Evolutionary conservation across 2,113 vertebrate species (phyloP).

Genomic region (Indicator maculatus): DNA sequence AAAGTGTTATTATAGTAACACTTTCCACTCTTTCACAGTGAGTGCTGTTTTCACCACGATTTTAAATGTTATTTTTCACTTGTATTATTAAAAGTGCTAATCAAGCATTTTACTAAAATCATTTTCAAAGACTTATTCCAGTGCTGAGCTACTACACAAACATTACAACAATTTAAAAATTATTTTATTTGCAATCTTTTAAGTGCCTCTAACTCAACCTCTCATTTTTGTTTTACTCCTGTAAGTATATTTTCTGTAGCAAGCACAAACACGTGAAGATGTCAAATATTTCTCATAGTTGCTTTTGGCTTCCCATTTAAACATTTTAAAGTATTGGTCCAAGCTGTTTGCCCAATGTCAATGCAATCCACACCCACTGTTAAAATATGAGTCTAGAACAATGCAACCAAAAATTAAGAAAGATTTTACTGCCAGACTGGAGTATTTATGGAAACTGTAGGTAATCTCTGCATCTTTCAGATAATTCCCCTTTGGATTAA

Average conservation of each 20-base stretch:
- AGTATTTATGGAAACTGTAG: background rate
- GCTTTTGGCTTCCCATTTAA: background rate
- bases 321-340: background rate
- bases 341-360: background rate
- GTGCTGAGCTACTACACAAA: background rate
- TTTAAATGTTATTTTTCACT: background rate
- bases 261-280: background rate
- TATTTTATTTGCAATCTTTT: background rate
- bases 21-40: background rate
- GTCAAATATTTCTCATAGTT: background rate
- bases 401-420: background rate
- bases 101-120: background rate
- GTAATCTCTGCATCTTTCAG: background rate
- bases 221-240: background rate
- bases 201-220: background rate
- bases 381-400: background rate
- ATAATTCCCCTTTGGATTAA: constrained; percentile 5
- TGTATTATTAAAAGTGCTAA: background rate
- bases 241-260: background rate
- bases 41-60: background rate
- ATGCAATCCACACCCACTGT: background rate
- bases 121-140: background rate
- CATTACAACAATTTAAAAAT: background rate
- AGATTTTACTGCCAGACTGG: background rate
- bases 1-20: background rate